Base-by-base conservation (phyloP, 1,140 invertebrate genomes). In the Pantala flavescens region DNA sequence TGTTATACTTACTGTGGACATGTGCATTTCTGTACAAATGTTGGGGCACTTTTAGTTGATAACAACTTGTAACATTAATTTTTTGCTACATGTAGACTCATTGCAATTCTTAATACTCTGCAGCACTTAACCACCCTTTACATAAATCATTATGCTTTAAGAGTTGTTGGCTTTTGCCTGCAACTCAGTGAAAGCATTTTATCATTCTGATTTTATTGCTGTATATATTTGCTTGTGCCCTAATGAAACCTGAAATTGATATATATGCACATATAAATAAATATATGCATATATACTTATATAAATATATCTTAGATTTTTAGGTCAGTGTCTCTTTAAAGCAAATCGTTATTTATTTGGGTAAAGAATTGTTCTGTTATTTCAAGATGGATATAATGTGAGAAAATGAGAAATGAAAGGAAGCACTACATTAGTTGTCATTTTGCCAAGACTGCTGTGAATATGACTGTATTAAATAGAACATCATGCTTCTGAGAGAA, bases 11-110 rank as follows among this genome's bases (percentile, higher is more conserved):
- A 63, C 63, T 75, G 74, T 75, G 74, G 74, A 75, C 74, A 75
- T 73, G 74, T 75, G 74, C 74, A 75, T 75, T 75, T 75, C 71
- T 75, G 71, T 75, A 75, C 71, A 72, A 75, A 75, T 36, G 24
- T 72, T 75, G 71, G 74, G 74, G 71, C 74, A 72, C 71, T 63
- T 63, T 63, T 63, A 63, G 49, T 63, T 63, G 14, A 63, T 63
- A 63, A 63, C 49, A 63, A 63, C 14, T 63, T 63, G 49, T 63
- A 63, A 63, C 49, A 21, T 63, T 63, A 63, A 63, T 63, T 63
- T 63, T 63, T 19, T 5, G 12, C 49, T 63, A 7, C 49, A 7
- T 16, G 49, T 63, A 63, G 49, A 63, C n/a, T 19, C 49, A 63
- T 63, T 16, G 49, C 49, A 19, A 63, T 19, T 63, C 49, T 63